These are phyloP conservation scores for Tolypeutes matacus DNA, from an alignment of 2,797 vertebrate species.

Conservation along the genomic window DNA sequence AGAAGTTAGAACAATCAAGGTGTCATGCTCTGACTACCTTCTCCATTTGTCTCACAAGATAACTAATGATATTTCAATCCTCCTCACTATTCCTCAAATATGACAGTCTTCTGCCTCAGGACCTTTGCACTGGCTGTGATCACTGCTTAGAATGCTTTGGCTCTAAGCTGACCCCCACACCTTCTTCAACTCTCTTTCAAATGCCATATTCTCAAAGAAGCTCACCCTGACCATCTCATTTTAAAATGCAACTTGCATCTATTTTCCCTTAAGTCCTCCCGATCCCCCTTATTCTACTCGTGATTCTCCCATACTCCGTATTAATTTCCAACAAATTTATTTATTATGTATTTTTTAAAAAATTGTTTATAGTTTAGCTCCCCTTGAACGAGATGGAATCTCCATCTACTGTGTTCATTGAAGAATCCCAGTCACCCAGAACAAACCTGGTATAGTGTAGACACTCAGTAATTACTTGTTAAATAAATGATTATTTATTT, in stretches of 20 bases:
- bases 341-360: not conserved
- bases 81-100: not conserved
- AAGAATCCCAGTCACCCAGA: not conserved
- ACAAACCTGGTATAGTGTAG: not conserved
- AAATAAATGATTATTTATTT: not conserved
- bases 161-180: not conserved
- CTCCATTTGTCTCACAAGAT: not conserved
- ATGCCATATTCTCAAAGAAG: not conserved
- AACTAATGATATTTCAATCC: not conserved
- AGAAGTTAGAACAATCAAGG: not conserved
- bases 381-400: not conserved
- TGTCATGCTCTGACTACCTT: not conserved
- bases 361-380: too few relatives aligned
- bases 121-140: not conserved
- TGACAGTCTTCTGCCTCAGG: not conserved
- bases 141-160: not conserved
- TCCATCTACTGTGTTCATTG: not conserved
- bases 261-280: not conserved
- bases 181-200: not conserved
- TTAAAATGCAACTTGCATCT: not conserved
- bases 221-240: not conserved
- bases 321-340: not conserved
- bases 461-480: not conserved
- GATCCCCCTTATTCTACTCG: not conserved
- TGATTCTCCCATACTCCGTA: not conserved